phyloP scores from a whole-genome alignment of 2,797 vertebrate genomes.

The Phrynocephalus forsythii region DNA sequence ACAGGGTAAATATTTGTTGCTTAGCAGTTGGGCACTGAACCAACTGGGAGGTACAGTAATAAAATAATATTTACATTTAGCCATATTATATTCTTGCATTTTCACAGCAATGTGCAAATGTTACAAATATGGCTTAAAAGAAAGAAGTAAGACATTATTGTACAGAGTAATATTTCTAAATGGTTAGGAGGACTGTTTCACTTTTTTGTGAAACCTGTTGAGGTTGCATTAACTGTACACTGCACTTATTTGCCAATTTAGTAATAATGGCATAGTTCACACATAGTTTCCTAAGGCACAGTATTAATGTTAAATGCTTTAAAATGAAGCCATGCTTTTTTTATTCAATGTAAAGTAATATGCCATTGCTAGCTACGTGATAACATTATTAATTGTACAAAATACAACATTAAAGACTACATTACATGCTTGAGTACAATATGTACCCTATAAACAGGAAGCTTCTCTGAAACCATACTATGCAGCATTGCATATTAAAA shows the following conservation, averaged over 20 bases:
- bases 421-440: slow-evolving; percentile 67
- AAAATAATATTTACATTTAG: slow-evolving; percentile 68
- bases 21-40: slow-evolving; percentile 67
- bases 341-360: slow-evolving; percentile 70
- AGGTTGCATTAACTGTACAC: slow-evolving; percentile 57
- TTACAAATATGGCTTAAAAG: slow-evolving; percentile 79
- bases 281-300: slow-evolving; percentile 89
- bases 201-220: slow-evolving; percentile 83
- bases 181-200: slow-evolving; percentile 70
- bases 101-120: slow-evolving; percentile 78
- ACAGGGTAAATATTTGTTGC: slow-evolving; percentile 66
- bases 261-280: slow-evolving; percentile 74
- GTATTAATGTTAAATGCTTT: slow-evolving; percentile 74
- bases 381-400: slow-evolving; percentile 80
- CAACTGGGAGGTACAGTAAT: slow-evolving; percentile 47
- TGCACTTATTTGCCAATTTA: slow-evolving; percentile 50
- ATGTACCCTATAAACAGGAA: slow-evolving; percentile 59
- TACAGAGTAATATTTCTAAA: slow-evolving; percentile 83
- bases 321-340: slow-evolving; percentile 84
- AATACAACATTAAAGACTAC: slow-evolving; percentile 76
- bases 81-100: slow-evolving; percentile 72
- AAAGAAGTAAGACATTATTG: slow-evolving; percentile 83
- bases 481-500: slow-evolving; percentile 64
- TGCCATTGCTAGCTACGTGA: slow-evolving; percentile 77
- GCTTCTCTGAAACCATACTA: slow-evolving; percentile 66